These are phyloP conservation scores for Hypomecis punctinalis DNA, from an alignment of 2,888 invertebrate species.

Conservation along the genomic window DNA sequence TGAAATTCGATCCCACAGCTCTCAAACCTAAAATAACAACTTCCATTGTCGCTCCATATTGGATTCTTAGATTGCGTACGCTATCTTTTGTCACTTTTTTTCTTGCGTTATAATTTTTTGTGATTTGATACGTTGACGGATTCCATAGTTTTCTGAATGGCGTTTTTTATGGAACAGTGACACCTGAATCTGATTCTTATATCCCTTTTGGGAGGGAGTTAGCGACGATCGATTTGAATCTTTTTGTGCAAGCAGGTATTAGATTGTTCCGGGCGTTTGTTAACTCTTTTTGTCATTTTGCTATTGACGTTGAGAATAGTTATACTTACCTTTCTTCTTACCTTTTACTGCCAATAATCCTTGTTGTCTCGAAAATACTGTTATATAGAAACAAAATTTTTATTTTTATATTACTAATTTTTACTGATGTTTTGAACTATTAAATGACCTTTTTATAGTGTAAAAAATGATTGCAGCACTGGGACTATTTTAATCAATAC, in stretches of 20 bases:
- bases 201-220: constrained; percentile 63
- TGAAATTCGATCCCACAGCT: constrained; percentile 61
- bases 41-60: constrained; percentile 68
- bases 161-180: constrained; percentile 64
- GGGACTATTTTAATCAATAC: too few relatives aligned
- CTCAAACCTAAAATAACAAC: constrained; percentile 76
- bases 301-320: too few relatives aligned
- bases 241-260: constrained; percentile 66
- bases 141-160: constrained; percentile 60
- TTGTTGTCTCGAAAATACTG: too few relatives aligned
- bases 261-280: constrained; percentile 30
- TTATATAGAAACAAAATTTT: too few relatives aligned
- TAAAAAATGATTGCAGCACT: too few relatives aligned
- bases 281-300: constrained; percentile 20
- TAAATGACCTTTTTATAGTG: too few relatives aligned
- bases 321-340: too few relatives aligned
- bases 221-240: constrained; percentile 70
- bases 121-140: constrained; percentile 79
- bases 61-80: constrained; percentile 76
- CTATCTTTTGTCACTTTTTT: constrained; percentile 64
- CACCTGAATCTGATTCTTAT: constrained; percentile 72
- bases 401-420: too few relatives aligned
- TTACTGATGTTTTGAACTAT: too few relatives aligned
- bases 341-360: too few relatives aligned
- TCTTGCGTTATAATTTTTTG: constrained; percentile 53